Evolutionary conservation across 2,888 invertebrate genomes (phyloP), one percentile per base, ranked within the genome.

Genomic region (Chrysotoxum bicinctum): DNA sequence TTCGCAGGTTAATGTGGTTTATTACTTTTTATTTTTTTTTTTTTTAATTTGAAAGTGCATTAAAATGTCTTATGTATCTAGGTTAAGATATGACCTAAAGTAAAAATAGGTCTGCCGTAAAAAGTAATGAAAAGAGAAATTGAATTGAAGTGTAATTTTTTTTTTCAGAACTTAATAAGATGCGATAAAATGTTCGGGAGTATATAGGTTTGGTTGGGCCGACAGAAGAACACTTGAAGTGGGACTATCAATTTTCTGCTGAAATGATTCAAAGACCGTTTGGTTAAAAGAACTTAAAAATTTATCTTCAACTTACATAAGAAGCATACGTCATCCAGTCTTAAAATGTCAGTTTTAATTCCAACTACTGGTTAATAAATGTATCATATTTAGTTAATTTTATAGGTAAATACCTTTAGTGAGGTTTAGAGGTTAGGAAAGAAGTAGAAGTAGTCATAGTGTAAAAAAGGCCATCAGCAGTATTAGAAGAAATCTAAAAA

Each of bases 1-100:
- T 52, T 66, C 19, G 58, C 10, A 37, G 60, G 37, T 21, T 43
- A 23, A 62, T 30, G 30, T 48, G 35, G 26, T 26, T 26, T 26
- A 26, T 35, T 35, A 3, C 10, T 10, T 32, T 32, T 0, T 32
- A 10, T 5, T 70, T 75, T 68, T 80, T 2, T 35, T 58, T 66
- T 58, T 58, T 60, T 60, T 32, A 8, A 4, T 54, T 43, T 10
- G 14, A 60, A 52, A 35, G n/a, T 45, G 10, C 58, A 19, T 43
- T 50, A 19, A 60, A 75, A 74, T 70, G 56, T 40, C 37, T 37
- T 19, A 54, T 16, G 23, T n/a, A 40, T 60, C 5, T 80, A 40
- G 80, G 80, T 81, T 75, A 81, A 81, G 80, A 69, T 64, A 48
- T 70, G 56, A 64, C 69, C 54, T 10, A 81, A 64, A 69, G 68